Evolutionary conservation across 1,140 invertebrate genomes (phyloP), one percentile per base, ranked within the genome.

Genomic region (Anthonomus grandis): DNA sequence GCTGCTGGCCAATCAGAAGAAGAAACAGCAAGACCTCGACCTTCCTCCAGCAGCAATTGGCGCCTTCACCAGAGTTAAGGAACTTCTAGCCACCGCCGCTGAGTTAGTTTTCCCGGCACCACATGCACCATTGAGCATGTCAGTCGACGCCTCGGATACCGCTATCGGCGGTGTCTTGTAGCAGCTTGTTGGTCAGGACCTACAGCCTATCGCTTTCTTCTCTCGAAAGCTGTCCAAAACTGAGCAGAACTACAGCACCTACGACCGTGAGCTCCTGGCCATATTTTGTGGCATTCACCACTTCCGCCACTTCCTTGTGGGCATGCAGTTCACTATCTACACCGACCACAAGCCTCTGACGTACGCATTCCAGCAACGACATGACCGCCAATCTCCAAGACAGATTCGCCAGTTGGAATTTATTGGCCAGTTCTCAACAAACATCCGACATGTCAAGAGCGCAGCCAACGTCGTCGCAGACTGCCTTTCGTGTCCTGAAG

Each of bases 351-450:
- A 51, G 23, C 48, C 48, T 8, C 23, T 3, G 23, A 39, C 23
- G 9, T 51, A 2, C 23, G 48, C 48, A 9, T 51, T 51, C 12
- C 1, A 10, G 18, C 48, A 39, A 38, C 9, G 23, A 13, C n/a
- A 17, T 15, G 48, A 51, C 17, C 37, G 39, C 15, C 34, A 23
- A 15, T 48, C 41, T 4, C 70, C 69, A 4, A 23, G 68, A 36
- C 65, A 69, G 41, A 18, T 60, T 2, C 37, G 66, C 0, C 68
- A 75, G 24, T 42, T 74, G 0, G 64, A 73, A 34, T 76, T 60
- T 23, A 71, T 76, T 21, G 38, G 54, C 1, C 70, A 76, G 47
- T 74, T 71, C 50, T 62, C 69, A 0, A 75, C 68, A 0, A 60
- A 74, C 31, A 69, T 75, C 10, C 55, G 55, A 6, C 68, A 76